phyloP scores from a whole-genome alignment of 2,797 vertebrate species.

The Halcyon badia region DNA sequence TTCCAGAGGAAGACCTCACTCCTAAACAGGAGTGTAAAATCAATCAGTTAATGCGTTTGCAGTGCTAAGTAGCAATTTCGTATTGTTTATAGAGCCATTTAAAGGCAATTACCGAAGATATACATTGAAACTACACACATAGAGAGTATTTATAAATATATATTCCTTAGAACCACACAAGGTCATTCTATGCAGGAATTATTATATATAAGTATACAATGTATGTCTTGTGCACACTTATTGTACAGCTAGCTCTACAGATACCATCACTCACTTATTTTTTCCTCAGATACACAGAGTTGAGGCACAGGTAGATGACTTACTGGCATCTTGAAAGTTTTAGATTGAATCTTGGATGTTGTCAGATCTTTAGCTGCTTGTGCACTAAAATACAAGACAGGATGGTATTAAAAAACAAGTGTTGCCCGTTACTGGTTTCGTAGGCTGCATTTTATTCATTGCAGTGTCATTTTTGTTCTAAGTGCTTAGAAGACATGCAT shows the following conservation, averaged over 20 bases:
- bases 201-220: background rate
- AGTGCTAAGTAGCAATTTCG: background rate
- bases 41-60: background rate
- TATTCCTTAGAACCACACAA: background rate
- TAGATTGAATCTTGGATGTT: background rate
- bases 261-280: background rate
- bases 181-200: background rate
- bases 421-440: background rate
- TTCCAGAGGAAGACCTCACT: background rate
- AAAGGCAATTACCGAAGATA: conserved; percentile 8
- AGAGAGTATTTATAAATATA: background rate
- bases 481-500: background rate
- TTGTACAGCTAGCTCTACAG: background rate
- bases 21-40: background rate
- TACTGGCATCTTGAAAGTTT: background rate
- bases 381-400: background rate
- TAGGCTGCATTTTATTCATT: background rate
- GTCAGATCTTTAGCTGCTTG: background rate
- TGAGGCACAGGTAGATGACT: background rate
- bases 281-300: background rate
- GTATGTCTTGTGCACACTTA: background rate
- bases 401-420: background rate
- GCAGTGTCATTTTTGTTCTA: conserved; percentile 1
- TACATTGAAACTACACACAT: background rate
- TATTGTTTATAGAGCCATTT: conserved; percentile 40